Percentiles rank a stretch among this genome's conserved stretches.
Conservation (phyloP, 2,888 invertebrate species). For the Folsomia candida region DNA sequence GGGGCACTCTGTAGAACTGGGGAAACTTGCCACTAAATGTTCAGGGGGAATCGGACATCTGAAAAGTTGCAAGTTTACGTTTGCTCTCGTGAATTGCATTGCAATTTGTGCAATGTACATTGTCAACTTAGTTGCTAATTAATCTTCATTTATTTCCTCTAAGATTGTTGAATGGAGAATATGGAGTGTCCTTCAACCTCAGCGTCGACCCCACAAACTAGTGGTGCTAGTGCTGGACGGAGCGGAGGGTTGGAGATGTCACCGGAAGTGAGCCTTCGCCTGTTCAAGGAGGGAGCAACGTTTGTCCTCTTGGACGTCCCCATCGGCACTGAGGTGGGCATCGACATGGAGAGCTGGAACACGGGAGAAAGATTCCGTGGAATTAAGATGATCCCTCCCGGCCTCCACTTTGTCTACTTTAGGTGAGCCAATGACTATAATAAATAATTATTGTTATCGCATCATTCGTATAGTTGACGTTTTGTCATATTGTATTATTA, state of each 20-base stretch:
- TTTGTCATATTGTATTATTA: slow-evolving; percentile 24
- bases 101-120: too few relatives aligned
- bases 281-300: slow-evolving; percentile 77
- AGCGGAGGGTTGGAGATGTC: slow-evolving; percentile 67
- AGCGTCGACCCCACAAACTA: too few relatives aligned
- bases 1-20: too few relatives aligned
- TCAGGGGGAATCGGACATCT: too few relatives aligned
- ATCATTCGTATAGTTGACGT: slow-evolving; percentile 1
- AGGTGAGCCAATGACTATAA: too few relatives aligned
- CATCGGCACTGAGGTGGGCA: slow-evolving; percentile 90
- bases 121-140: too few relatives aligned
- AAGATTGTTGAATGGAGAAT: too few relatives aligned
- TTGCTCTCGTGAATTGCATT: too few relatives aligned
- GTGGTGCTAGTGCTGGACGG: too few relatives aligned
- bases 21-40: too few relatives aligned
- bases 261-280: slow-evolving; percentile 69
- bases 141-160: too few relatives aligned
- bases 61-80: too few relatives aligned
- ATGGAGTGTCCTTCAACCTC: not conserved
- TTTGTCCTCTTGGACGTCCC: slow-evolving; percentile 84
- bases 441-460: slow-evolving; percentile 58
- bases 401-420: slow-evolving; percentile 89
- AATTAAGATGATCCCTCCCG: slow-evolving; percentile 98
- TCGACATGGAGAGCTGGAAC: slow-evolving; percentile 86
- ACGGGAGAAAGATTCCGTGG: slow-evolving; percentile 89